Evolutionary conservation across 2,888 invertebrate genomes (phyloP).

Genomic region (Mythimna ferrago): DNA sequence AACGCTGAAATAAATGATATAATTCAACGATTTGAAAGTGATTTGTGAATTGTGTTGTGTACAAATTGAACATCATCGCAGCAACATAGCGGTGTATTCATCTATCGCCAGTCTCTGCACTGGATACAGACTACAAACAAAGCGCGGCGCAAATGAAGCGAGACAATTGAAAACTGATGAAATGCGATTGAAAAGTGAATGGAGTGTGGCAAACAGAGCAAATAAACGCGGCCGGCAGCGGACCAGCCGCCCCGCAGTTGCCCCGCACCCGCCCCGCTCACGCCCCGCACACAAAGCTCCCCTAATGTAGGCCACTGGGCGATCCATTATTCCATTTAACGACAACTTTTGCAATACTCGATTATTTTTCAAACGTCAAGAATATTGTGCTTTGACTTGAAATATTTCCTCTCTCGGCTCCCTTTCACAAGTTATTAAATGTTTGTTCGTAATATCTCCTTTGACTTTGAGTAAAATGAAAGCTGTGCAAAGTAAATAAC

Average conservation of each 20-base stretch:
- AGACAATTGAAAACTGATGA: slow-evolving; percentile 71
- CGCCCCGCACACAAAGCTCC: slow-evolving; percentile 39
- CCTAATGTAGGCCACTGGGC: slow-evolving; percentile 66
- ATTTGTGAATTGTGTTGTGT: not conserved
- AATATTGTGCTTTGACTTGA: slow-evolving; percentile 49
- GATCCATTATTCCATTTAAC: slow-evolving; percentile 62
- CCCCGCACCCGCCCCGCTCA: slow-evolving; percentile 35
- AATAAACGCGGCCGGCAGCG: slow-evolving; percentile 56
- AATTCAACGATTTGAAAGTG: slow-evolving; percentile 16
- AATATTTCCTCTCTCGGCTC: slow-evolving; percentile 33
- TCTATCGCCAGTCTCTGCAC: slow-evolving; percentile 13
- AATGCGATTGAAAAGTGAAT: slow-evolving; percentile 67
- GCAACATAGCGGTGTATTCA: slow-evolving; percentile 1
- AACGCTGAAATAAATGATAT: slow-evolving; percentile 3
- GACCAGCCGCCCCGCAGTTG: slow-evolving; percentile 33
- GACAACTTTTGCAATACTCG: slow-evolving; percentile 57
- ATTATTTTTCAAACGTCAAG: slow-evolving; percentile 59
- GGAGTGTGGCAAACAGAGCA: slow-evolving; percentile 63
- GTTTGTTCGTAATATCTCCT: slow-evolving; percentile 35
- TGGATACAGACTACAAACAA: slow-evolving; percentile 56
- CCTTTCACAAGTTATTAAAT: slow-evolving; percentile 39
- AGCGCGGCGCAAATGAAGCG: slow-evolving; percentile 66
- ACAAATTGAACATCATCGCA: slow-evolving; percentile 3
- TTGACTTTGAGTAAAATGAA: slow-evolving; percentile 38
- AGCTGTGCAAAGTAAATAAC: slow-evolving; percentile 40